Base-by-base conservation (phyloP, 2,797 vertebrate genomes). In the Pseudocheirus occidentalis region DNA sequence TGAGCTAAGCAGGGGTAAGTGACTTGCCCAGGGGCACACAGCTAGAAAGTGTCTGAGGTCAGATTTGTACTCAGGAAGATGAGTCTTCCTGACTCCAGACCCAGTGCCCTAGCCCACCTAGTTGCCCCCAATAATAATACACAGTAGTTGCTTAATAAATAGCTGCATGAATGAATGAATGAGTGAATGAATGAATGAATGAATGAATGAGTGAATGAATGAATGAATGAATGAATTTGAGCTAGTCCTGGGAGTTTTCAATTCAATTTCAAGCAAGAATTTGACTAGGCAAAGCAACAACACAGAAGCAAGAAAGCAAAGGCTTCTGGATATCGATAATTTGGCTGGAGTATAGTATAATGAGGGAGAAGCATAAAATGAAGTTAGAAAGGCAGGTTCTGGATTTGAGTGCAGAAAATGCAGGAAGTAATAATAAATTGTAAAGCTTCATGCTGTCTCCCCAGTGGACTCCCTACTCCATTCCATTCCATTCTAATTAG, bases 401-500 rank as follows among this genome's bases (percentile, higher is more conserved):
- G 40, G 24, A 87, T 87, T 1, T 55, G 40, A 89, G 50, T 87
- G 96, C 28, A 40, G 52, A 94, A 90, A 93, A 91, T 27, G 55
- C 90, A 18, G 0, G 53, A 50, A 91, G 90, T 81, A 66, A 58
- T 4, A 12, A 66, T 73, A 87, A 62, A 31, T 14, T 90, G 66
- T 50, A 66, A 91, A 95, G 94, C 24, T 55, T 95, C 53, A 92
- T 93, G 40, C 46, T 91, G n/a, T 50, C 5, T 73, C 96, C 55
- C 52, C 89, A 91, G 91, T 59, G 50, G 12, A 54, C 3, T 87
- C 46, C 40, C 73, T 55, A 93, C 90, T 81, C 96, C 81, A 91
- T 56, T 81, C 96, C 81, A 91, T 56, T 21, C 89, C 90, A 4
- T 93, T 56, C 92, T 29, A 93, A 90, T 31, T 92, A 96, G 95